These are phyloP conservation scores for Leptestheria dahalacensis DNA, from an alignment of 1,140 invertebrate genomes.

Conservation along the genomic window DNA sequence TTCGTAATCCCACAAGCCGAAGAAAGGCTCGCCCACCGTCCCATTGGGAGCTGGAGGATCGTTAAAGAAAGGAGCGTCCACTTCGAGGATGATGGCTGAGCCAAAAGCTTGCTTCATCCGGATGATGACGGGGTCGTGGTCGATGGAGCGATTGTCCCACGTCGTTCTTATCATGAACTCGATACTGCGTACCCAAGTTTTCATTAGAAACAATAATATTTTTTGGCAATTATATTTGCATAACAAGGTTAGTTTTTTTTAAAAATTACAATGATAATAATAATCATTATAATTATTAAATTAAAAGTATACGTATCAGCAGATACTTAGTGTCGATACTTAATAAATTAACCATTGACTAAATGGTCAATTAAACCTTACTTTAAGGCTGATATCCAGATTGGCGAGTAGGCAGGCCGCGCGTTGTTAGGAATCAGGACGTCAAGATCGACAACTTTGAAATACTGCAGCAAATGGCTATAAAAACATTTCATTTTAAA, in stretches of 20 bases:
- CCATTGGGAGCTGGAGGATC: conserved; percentile 24
- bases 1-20: conserved; percentile 33
- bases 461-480: not conserved
- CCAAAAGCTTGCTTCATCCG: conserved; percentile 2
- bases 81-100: conserved; percentile 4
- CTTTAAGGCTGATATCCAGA: not conserved
- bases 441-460: not conserved
- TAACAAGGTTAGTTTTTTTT: too few relatives aligned
- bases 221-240: too few relatives aligned
- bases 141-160: conserved; percentile 3
- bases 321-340: too few relatives aligned
- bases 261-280: too few relatives aligned
- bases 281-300: too few relatives aligned
- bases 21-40: conserved; percentile 26
- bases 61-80: conserved; percentile 30
- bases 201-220: too few relatives aligned
- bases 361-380: not conserved
- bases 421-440: not conserved
- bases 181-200: too few relatives aligned
- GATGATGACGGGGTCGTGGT: not conserved
- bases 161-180: conserved; percentile 1
- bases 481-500: too few relatives aligned
- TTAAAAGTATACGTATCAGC: too few relatives aligned
- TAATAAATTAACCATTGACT: not conserved
- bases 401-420: not conserved